These are phyloP conservation scores for Ariopsis seemanni DNA, from an alignment of 2,113 vertebrate genomes.

Conservation along the genomic window DNA sequence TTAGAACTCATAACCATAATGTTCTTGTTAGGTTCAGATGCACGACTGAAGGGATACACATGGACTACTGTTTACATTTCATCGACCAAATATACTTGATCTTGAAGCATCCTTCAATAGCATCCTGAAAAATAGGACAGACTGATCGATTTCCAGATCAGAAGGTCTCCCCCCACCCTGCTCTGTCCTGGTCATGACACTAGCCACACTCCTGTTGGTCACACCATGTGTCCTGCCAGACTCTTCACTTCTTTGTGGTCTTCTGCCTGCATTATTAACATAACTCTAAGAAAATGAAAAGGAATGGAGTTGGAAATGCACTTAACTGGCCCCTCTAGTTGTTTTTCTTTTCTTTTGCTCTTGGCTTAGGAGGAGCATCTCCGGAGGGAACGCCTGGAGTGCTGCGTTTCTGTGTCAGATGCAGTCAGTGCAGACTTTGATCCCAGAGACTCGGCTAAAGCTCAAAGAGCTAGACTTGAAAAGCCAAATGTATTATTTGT, in stretches of 20 bases:
- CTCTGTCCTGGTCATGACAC: neutral
- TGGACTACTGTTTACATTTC: too few species aligned
- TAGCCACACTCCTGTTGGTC: constrained; percentile 22
- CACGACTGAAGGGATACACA: too few species aligned
- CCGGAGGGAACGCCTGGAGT: constrained; percentile 10
- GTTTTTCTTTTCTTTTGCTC: neutral
- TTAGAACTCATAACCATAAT: too few species aligned
- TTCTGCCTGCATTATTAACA: constrained; percentile 28
- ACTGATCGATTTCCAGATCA: neutral
- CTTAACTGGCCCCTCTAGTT: neutral
- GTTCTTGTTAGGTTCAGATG: too few species aligned
- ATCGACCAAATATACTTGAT: too few species aligned
- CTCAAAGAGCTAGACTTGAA: constrained; percentile 41
- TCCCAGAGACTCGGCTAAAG: constrained; percentile 20
- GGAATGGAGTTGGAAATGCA: constrained; percentile 8
- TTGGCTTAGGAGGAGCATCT: constrained; percentile 8
- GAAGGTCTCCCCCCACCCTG: neutral
- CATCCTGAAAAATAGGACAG: neutral
- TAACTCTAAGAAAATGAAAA: constrained; percentile 31
- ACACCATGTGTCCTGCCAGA: constrained; percentile 11
- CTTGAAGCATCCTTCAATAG: neutral
- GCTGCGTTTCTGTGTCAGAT: neutral
- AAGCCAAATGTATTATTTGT: constrained; percentile 12
- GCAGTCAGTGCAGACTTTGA: constrained; percentile 41
- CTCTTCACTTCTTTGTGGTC: constrained; percentile 18